Evolutionary conservation across 1,140 invertebrate species (phyloP).

Genomic region (Aphelenchoides besseyi): DNA sequence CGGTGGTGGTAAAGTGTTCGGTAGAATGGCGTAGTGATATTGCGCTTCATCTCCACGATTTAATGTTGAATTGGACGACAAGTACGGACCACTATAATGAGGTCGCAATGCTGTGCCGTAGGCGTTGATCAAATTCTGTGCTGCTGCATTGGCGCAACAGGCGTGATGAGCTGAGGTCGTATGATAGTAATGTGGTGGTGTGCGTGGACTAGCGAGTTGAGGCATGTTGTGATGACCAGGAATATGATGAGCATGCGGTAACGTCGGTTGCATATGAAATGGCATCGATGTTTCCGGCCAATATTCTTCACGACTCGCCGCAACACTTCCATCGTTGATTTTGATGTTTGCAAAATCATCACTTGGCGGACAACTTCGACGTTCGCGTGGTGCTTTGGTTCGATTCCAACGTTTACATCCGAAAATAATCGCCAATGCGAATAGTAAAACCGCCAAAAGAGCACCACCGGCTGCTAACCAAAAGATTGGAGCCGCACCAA

Average conservation of each 20-base stretch:
- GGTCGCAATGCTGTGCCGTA: not conserved
- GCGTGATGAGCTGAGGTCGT: conserved; percentile 9
- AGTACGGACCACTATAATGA: conserved; percentile 7
- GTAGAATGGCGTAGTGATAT: conserved; percentile 16
- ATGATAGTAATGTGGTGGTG: conserved; percentile 3
- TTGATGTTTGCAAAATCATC: conserved; percentile 18
- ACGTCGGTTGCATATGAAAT: conserved; percentile 12
- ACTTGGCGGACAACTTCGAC: not conserved
- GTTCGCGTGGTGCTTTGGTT: not conserved
- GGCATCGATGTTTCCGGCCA: conserved; percentile 20
- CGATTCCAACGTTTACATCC: conserved; percentile 12
- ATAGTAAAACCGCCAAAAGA: not conserved
- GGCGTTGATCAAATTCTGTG: not conserved
- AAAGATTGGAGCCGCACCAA: not conserved
- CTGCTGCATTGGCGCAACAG: not conserved
- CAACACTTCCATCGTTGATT: conserved; percentile 18
- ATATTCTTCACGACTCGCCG: conserved; percentile 10
- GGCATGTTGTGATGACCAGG: not conserved
- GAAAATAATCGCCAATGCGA: not conserved
- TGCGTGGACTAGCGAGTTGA: not conserved
- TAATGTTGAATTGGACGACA: conserved; percentile 9
- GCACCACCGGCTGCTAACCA: not conserved
- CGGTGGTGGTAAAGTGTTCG: not conserved
- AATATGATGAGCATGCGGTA: not conserved
- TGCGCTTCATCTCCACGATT: conserved; percentile 4